These are phyloP conservation scores for Psilopsiagon aymara DNA, from an alignment of 2,113 vertebrate species.

Conservation along the genomic window DNA sequence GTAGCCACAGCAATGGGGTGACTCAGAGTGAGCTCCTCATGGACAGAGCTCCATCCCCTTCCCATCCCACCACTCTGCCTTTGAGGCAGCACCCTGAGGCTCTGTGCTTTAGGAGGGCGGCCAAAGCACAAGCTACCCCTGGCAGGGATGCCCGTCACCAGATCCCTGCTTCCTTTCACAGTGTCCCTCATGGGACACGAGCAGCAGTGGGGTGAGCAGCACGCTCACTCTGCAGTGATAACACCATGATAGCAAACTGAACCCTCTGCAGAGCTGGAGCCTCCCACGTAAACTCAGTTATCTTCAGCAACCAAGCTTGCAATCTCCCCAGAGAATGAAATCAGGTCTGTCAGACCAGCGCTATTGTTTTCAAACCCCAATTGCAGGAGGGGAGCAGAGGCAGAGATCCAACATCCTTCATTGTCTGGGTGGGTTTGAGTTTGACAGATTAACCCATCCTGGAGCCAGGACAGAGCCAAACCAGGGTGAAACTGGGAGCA, in stretches of 20 bases:
- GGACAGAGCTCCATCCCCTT: background rate
- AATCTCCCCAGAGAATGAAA: conserved; percentile 11
- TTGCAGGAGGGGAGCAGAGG: background rate
- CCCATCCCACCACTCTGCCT: background rate
- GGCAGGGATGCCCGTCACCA: background rate
- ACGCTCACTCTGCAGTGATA: background rate
- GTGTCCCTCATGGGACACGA: fast-evolving
- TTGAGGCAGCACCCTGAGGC: background rate
- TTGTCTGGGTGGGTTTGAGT: background rate
- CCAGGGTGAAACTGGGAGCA: background rate
- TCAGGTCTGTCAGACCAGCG: background rate
- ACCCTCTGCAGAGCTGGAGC: background rate
- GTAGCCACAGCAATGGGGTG: background rate
- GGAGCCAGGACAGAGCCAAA: background rate
- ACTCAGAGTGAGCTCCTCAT: background rate
- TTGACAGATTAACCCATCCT: conserved; percentile 22
- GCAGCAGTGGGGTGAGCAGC: background rate
- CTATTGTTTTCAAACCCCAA: conserved; percentile 29
- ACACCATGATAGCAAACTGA: fast-evolving
- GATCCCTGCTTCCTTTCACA: background rate
- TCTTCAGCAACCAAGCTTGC: conserved; percentile 37
- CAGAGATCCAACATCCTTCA: background rate
- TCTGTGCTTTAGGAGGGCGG: background rate
- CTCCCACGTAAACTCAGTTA: background rate
- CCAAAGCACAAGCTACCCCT: background rate